A percentile compares a stretch with the other conserved stretches of the same genome.
Evolutionary conservation across 2,888 invertebrate genomes (phyloP).

Genomic region (Spisula solida): DNA sequence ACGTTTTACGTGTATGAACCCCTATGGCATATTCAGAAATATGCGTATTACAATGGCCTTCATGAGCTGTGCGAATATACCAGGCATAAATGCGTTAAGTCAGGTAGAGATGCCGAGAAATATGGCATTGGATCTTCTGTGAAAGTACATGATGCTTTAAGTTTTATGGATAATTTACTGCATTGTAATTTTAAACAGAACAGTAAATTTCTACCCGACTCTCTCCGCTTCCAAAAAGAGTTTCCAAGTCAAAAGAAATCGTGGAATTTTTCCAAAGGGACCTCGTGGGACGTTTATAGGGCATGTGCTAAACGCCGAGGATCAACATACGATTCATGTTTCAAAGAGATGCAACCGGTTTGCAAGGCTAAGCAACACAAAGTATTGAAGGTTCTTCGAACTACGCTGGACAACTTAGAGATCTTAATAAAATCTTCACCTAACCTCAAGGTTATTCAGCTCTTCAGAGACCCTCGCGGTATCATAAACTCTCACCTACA

Average conservation of each 20-base stretch:
- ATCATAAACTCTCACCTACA: conserved; percentile 46
- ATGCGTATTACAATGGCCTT: conserved; percentile 6
- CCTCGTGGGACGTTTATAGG: conserved; percentile 1
- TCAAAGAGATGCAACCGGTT: conserved; percentile 14
- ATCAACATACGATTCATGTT: conserved; percentile 1
- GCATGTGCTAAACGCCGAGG: background rate
- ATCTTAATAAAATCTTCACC: conserved; percentile 6
- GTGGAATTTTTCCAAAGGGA: conserved; percentile 26
- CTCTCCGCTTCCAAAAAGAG: background rate
- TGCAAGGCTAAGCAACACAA: conserved; percentile 28
- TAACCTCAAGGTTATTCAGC: conserved; percentile 45
- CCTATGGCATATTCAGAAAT: conserved; percentile 24
- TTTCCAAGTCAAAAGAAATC: background rate
- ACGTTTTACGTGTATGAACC: conserved; percentile 40
- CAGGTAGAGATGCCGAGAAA: background rate
- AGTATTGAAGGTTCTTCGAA: conserved; percentile 43
- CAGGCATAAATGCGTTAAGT: background rate
- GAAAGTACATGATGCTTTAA: background rate
- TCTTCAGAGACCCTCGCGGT: conserved; percentile 49
- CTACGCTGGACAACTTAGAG: conserved; percentile 41
- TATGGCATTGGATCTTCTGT: background rate
- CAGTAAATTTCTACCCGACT: conserved; percentile 7
- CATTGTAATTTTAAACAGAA: conserved; percentile 9
- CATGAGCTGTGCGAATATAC: background rate
- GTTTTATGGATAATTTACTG: background rate